A percentile compares a stretch with the other conserved stretches of the same genome.
Conservation (phyloP, 2,113 vertebrate genomes). For the Corythoichthys haematopterus region DNA sequence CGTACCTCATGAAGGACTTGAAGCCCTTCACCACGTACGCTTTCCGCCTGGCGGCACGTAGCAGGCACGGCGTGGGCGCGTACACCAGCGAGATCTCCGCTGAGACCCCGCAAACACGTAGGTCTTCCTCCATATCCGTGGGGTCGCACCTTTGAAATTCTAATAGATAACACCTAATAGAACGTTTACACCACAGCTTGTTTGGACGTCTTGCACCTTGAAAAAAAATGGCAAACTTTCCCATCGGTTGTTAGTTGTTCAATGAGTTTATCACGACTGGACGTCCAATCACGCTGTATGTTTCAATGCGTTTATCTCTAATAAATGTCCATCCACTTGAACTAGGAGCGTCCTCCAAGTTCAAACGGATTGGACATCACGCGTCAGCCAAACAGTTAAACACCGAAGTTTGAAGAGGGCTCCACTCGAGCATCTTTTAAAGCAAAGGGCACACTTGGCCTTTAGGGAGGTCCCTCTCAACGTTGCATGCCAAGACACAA, state of each 20-base stretch:
- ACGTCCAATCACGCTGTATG: too few species aligned
- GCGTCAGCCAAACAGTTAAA: not conserved
- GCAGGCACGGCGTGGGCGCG: constrained; percentile 90
- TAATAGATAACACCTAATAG: not conserved
- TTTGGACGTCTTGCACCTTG: not conserved
- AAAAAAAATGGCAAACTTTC: too few species aligned
- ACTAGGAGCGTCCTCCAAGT: too few species aligned
- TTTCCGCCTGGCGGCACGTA: constrained; percentile 91
- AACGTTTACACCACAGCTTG: not conserved
- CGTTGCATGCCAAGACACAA: constrained; percentile 31
- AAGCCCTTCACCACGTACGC: constrained; percentile 93
- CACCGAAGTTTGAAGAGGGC: not conserved
- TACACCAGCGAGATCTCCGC: constrained; percentile 95
- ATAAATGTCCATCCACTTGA: too few species aligned
- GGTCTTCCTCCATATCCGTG: constrained; percentile 80
- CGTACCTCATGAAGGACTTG: constrained; percentile 89
- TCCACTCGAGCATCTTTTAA: constrained; percentile 1
- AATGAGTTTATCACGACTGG: too few species aligned
- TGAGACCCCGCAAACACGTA: constrained; percentile 98
- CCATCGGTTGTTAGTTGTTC: too few species aligned
- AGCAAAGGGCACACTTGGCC: not conserved
- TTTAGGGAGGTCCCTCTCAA: constrained; percentile 47
- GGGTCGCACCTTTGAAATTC: constrained; percentile 59
- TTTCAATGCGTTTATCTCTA: too few species aligned
- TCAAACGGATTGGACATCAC: too few species aligned